A percentile compares a stretch with the other conserved stretches of the same genome.
phyloP scores from a whole-genome alignment of 53 echinoderm and acorn worm species.

The Patiria pectinifera region DNA sequence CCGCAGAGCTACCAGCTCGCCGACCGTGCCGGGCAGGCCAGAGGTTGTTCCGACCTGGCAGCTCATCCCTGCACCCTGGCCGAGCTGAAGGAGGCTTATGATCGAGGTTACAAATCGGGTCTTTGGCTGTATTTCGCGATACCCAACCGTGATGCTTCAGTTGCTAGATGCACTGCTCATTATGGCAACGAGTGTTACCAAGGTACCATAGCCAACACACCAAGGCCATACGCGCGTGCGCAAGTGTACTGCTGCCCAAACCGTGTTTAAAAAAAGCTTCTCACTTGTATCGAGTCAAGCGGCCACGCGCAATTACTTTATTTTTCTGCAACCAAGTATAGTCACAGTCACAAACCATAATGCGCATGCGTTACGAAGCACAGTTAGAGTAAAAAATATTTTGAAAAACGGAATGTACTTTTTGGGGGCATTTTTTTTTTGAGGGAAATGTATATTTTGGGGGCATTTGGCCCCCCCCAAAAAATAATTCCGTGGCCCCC shows the following conservation, averaged over 20 bases:
- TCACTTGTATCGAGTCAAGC: background rate
- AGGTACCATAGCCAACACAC: background rate
- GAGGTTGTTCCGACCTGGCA: slow-evolving; percentile 18
- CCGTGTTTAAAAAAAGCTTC: background rate
- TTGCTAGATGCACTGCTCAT: background rate
- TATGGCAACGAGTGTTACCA: background rate
- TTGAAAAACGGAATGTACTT: too few species aligned
- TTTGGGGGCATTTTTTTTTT: too few species aligned
- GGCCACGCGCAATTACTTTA: too few species aligned
- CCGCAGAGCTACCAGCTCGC: background rate
- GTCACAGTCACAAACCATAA: too few species aligned
- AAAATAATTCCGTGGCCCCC: too few species aligned
- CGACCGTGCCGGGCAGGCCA: slow-evolving; percentile 3
- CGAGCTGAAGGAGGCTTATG: slow-evolving; percentile 28
- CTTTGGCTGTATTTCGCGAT: background rate
- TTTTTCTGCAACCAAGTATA: too few species aligned
- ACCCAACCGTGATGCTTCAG: background rate
- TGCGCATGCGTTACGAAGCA: too few species aligned
- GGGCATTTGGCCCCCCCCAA: too few species aligned
- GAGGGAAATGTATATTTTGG: too few species aligned
- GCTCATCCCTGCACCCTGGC: slow-evolving; percentile 33
- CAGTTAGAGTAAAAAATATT: too few species aligned
- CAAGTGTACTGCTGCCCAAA: background rate
- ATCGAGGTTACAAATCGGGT: background rate
- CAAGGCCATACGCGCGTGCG: background rate